Evolutionary conservation across 2,113 vertebrate species (phyloP), one percentile per base, ranked within the genome.

Genomic region (Colossoma macropomum): DNA sequence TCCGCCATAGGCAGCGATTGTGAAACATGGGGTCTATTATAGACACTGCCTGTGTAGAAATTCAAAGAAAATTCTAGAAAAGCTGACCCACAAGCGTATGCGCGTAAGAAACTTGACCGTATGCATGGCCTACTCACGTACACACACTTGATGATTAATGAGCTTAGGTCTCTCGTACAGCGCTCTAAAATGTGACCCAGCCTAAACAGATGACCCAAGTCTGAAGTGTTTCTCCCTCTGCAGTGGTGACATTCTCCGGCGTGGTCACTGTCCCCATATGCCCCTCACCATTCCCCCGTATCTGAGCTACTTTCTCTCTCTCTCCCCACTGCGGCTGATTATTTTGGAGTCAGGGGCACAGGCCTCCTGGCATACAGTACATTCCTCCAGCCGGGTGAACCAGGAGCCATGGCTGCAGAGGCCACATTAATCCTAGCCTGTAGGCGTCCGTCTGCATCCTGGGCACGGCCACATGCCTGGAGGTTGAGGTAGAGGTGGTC

Each of bases 301-400:
- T 38, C 23, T 19, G 0, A 62, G 59, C n/a, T 9, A 62, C 59
- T 62, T 62, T 80, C 72, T 69, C 62, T 68, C 78, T 70, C 66
- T 19, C 50, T 17, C 15, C 50, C 50, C 17, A 5, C 30, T 65
- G 34, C 56, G 15, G 1, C 52, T 59, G 87, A 89, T 89, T 85
- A 89, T 90, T 92, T 90, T 90, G 75, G 85, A 84, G 76, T 38
- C 71, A 23, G 50, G 81, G 81, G 74, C 83, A 72, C 34, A 65
- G 63, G 79, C 68, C 25, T 88, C 84, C 59, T 83, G 30, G 77
- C 91, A 92, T 92, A 88, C 83, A 90, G 88, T 87, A 91, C 90
- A 92, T 92, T 87, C 82, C 87, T 90, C 80, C 73, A 74, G 82
- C 50, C 34, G 80, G 77, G 59, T 74, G 45, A 76, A 87, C 83